These are phyloP conservation scores for Disparrhopalites patrizii DNA, from an alignment of 2,888 invertebrate genomes.

Conservation along the genomic window DNA sequence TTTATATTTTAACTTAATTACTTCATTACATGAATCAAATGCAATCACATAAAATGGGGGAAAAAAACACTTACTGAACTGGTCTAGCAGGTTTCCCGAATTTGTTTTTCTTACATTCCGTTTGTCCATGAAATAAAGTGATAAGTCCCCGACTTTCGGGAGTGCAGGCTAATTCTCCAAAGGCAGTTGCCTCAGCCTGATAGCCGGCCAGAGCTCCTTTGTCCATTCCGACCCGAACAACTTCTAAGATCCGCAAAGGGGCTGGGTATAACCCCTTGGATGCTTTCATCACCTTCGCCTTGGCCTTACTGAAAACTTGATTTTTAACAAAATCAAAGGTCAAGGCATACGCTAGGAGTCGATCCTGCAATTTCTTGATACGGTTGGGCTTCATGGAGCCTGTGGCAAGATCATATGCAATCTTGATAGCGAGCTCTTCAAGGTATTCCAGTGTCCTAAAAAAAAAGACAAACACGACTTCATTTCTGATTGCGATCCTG, in stretches of 20 bases:
- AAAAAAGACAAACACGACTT: too few species aligned
- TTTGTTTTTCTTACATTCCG: constrained; percentile 96
- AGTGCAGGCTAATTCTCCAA: constrained; percentile 87
- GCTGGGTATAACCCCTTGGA: constrained; percentile 95
- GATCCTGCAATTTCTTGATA: constrained; percentile 65
- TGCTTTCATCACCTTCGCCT: constrained; percentile 84
- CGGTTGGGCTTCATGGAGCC: constrained; percentile 72
- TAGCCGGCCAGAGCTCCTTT: constrained; percentile 75
- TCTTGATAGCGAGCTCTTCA: constrained; percentile 77
- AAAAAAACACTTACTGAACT: constrained; percentile 65
- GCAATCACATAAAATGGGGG: background rate
- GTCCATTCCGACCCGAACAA: constrained; percentile 78
- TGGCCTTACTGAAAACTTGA: constrained; percentile 83
- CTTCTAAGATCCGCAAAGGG: constrained; percentile 85
- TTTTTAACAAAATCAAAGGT: constrained; percentile 75
- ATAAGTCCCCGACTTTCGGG: constrained; percentile 88
- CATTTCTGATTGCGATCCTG: too few species aligned
- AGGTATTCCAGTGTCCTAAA: constrained; percentile 74
- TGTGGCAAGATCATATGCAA: constrained; percentile 74
- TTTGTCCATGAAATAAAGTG: constrained; percentile 91
- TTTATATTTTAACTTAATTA: background rate
- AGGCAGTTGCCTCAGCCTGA: constrained; percentile 80
- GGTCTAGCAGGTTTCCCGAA: constrained; percentile 79
- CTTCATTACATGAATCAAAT: constrained; percentile 8
- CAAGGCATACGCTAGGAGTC: constrained; percentile 64